Conservation (phyloP, 2,797 vertebrate species). For the Threskiornis aethiopicus region DNA sequence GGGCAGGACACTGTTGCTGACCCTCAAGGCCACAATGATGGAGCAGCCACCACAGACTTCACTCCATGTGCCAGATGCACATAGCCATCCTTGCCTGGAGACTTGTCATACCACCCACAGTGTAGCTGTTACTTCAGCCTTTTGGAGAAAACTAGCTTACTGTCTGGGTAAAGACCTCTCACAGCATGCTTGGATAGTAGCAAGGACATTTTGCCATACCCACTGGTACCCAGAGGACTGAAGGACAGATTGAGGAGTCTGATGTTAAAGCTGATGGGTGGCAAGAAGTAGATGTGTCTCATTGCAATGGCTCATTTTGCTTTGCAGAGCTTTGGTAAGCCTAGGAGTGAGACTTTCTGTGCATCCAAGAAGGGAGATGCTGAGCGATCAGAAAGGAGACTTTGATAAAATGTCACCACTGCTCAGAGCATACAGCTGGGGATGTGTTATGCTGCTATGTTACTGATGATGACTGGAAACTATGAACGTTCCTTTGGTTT, state of each 20-base stretch:
- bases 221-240: neutral
- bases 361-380: neutral
- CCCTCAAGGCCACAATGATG: neutral
- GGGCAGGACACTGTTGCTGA: neutral
- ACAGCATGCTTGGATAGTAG: neutral
- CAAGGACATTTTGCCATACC: neutral
- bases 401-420: neutral
- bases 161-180: neutral
- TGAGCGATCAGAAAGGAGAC: neutral
- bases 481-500: neutral
- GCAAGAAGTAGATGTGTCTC: neutral
- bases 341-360: neutral
- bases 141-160: neutral
- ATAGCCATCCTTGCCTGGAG: neutral
- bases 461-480: neutral
- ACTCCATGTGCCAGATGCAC: neutral
- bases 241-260: neutral
- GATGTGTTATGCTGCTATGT: neutral
- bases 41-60: neutral
- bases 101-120: neutral
- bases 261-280: neutral
- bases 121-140: neutral
- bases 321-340: neutral
- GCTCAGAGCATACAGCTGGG: neutral
- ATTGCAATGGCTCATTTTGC: neutral